Evolutionary conservation across 2,113 vertebrate genomes (phyloP), one percentile per base, ranked within the genome.

Genomic region (Dicaeum eximium): DNA sequence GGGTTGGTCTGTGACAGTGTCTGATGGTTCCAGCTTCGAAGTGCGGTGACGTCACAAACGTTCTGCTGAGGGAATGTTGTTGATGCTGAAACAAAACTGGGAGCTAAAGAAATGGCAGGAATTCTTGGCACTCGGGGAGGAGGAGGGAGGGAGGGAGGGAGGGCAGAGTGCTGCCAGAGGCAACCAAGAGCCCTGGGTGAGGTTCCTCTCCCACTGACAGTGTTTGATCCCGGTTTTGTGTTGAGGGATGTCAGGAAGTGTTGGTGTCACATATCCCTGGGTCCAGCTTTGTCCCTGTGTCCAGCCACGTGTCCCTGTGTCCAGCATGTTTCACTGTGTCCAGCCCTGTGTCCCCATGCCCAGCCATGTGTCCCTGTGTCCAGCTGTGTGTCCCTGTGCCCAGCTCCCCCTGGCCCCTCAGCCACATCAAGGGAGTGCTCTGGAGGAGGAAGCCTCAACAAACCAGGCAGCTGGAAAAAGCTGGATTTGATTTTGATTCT

Each of bases 181-280:
- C 7, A 1, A 17, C 6, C 38, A 4, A 64, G 48, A 51, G 70
- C 53, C 47, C n/a, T 10, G 27, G 24, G 12, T 16, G 15, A 13
- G 8, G 11, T 28, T 70, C 6, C 24, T 51, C 15, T 35, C 27
- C 40, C 1, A 1, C 6, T 27, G 25, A 3, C 1, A 1, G 15
- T 1, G 11, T 35, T 69, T 1, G 0, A n/a, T 10, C 38, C 18
- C 0, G 0, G 44, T 47, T 81, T 88, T 0, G 0, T 38, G 51
- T 53, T 38, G 40, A 0, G 1, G 64, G n/a, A 17, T 13, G 5
- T 51, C 17, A 15, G 62, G 15, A 67, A 23, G 24, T 3, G 25
- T 14, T 2, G 18, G 38, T 61, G 54, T 67, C 31, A 20, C 1
- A 0, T 30, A 1, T 64, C 45, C 66, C 7, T 33, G 40, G 5